Evolutionary conservation across 37 sponge, comb jelly and placozoan genomes (phyloP), one percentile per base, ranked within the genome.

Genomic region (Diacarnus erythraeanus): DNA sequence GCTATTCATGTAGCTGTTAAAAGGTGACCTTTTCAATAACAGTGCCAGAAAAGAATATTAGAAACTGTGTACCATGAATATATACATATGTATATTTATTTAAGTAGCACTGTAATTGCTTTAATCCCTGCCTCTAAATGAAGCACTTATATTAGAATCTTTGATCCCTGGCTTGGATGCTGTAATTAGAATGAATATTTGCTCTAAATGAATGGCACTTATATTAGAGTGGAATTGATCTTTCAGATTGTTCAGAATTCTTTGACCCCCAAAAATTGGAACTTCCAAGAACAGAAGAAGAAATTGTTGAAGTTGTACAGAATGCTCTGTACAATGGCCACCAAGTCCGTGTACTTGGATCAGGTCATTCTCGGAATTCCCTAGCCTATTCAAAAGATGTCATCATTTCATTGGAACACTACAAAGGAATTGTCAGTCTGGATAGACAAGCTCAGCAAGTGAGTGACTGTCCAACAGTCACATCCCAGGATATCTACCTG

Each of bases 361-460:
- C 93, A 21, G 89, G 89, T 18, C 93, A 92, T 59, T 88, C 93
- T 0, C 59, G 89, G 66, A 84, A 81, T 1, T 42, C 79, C 33
- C 39, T 92, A 37, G 93, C 93, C 26, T 33, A 30, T 39, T 75
- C 86, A 18, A 72, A 82, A 0, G 86, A 71, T 51, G 42, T 84
- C 59, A n/a, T 80, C 65, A 35, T 91, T 2, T 88, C 93, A 0
- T 43, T 92, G 42, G 35, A 78, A 34, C 27, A 73, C 59, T 92
- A 88, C 66, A 84, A 42, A 31, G 93, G 93, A 38, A 27, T 87
- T 33, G 83, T 86, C 30, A 27, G 57, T 4, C 35, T 83, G 21
- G 84, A 86, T 54, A 42, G 56, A 44, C 47, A 59, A 26, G 35
- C 56, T n/a, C 60, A 65, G 33, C 75, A 64, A 51, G 77, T 76